Percentiles rank a stretch among this genome's conserved stretches.
Evolutionary conservation across 1,140 invertebrate species (phyloP).

Genomic region (Drosophila sp.): DNA sequence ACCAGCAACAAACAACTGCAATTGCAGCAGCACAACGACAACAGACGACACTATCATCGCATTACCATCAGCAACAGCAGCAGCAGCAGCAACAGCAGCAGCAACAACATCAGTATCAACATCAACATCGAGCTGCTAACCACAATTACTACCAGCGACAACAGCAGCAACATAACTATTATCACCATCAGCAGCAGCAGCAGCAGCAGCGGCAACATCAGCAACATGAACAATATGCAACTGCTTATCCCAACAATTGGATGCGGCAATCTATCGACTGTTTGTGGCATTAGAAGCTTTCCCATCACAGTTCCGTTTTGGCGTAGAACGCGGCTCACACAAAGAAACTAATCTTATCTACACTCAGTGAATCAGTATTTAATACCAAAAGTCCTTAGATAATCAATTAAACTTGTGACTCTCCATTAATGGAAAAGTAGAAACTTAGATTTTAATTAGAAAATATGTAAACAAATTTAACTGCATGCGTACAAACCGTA

Average conservation of each 20-base stretch:
- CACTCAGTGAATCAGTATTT: no score
- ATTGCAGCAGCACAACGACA: conserved; percentile 18
- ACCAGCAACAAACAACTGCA: conserved; percentile 7
- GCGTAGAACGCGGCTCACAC: conserved; percentile 3
- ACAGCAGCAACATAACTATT: conserved; percentile 22
- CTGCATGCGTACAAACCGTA: no score
- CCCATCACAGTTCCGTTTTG: conserved; percentile 17
- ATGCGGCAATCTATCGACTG: conserved; percentile 34
- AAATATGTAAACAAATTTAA: no score
- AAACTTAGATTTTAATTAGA: no score
- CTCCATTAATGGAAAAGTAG: no score
- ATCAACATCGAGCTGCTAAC: conserved; percentile 9
- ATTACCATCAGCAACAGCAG: conserved; percentile 43
- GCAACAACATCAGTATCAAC: conserved; percentile 10
- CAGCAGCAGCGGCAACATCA: conserved; percentile 21
- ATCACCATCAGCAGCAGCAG: conserved; percentile 5
- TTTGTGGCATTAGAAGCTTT: conserved; percentile 38
- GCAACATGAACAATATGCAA: conserved; percentile 19
- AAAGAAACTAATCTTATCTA: no score
- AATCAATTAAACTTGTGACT: no score
- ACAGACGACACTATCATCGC: conserved; percentile 24
- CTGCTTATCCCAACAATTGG: conserved; percentile 36
- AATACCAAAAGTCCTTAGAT: no score
- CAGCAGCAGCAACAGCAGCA: conserved; percentile 17
- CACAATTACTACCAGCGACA: conserved; percentile 36